Base-by-base conservation (phyloP, 2,113 vertebrate species). In the Budorcas taxicolor region DNA sequence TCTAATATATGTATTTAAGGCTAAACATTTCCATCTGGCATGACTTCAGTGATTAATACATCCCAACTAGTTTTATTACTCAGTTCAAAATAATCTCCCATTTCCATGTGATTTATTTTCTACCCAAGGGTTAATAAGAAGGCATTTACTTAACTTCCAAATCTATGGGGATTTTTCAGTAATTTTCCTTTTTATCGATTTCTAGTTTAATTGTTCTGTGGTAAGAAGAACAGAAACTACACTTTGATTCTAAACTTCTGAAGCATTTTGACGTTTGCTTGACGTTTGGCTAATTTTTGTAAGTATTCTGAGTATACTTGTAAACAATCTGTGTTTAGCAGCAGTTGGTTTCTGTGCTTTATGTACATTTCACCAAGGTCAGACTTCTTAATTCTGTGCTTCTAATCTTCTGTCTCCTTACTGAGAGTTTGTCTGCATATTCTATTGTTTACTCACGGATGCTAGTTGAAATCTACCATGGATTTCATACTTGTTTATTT, bases 151-250 rank as follows among this genome's bases (percentile, higher is more conserved):
- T n/a, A 19, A 58, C 88, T n/a, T 43, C 13, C 27, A 74, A 21
- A 53, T 16, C 58, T 43, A 31, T 3, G 60, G 91, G 58, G 29
- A 40, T 29, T 88, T 91, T 21, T 29, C 27, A 43, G 31, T 29
- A 88, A 23, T 80, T 25, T 85, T 91, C 78, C 40, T 83, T 31
- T 76, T 50, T 40, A 78, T 5, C 21, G 62, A 87, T 84, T 91
- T 45, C 76, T 40, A 84, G 74, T n/a, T 86, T 81, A 60, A n/a
- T 81, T 50, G 71, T 40, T 96, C 67, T 13, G 15, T 74, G 81
- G 60, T 62, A 40, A 90, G 87, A 55, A 74, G 67, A 74, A 40
- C 91, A 89, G n/a, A 89, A 50, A 47, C 31, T 29, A 11, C 33
- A 11, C 25, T 81, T 89, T 74, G 47, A 84, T 57, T 88, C 82